Conservation (phyloP, 1,140 invertebrate species). For the Lepidurus arcticus region DNA sequence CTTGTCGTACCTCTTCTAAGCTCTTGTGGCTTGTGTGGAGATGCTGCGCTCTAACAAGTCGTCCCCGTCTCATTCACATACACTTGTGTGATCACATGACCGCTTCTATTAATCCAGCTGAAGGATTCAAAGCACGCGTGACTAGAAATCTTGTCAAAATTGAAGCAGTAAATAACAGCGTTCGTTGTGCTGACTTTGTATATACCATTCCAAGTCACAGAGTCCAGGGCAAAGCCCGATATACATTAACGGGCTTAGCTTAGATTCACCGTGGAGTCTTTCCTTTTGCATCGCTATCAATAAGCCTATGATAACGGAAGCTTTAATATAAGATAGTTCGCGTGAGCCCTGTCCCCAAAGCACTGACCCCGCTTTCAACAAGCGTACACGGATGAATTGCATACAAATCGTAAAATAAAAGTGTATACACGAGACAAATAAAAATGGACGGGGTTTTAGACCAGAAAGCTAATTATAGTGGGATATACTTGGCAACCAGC, state of each 20-base stretch:
- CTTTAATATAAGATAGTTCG: not conserved
- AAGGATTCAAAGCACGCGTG: not conserved
- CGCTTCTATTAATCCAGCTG: not conserved
- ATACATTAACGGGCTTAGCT: not conserved
- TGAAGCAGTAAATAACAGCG: not conserved
- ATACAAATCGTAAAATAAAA: not conserved
- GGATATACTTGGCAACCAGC: constrained; percentile 45
- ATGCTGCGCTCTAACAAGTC: not conserved
- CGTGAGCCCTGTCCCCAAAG: not conserved
- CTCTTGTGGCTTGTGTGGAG: not conserved
- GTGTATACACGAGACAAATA: not conserved
- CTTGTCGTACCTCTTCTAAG: not conserved
- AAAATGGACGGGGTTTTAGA: not conserved
- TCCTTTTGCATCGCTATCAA: not conserved
- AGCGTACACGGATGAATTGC: not conserved
- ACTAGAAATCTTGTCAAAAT: not conserved
- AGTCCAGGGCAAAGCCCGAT: not conserved
- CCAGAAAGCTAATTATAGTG: constrained; percentile 28
- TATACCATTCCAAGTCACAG: not conserved
- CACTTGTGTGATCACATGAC: not conserved
- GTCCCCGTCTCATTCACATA: not conserved
- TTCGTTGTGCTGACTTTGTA: not conserved
- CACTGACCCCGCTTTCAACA: not conserved
- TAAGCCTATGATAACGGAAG: not conserved
- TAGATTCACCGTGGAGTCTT: not conserved